A percentile compares a stretch with the other conserved stretches of the same genome.
Conservation (phyloP, 2,888 invertebrate species). For the Lithophane leautieri region DNA sequence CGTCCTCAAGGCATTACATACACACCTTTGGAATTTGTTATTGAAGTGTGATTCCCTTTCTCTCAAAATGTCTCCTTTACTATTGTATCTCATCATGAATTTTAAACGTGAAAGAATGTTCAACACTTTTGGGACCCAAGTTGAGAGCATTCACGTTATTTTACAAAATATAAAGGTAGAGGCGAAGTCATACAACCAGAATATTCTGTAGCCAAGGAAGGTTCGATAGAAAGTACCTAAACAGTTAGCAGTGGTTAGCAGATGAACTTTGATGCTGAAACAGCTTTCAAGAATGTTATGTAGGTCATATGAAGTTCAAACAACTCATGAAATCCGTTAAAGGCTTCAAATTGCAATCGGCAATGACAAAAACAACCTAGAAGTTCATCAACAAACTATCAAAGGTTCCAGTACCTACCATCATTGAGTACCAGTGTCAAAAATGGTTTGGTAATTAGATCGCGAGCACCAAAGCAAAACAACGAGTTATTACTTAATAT, state of each 20-base stretch:
- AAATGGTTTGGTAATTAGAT: slow-evolving; percentile 40
- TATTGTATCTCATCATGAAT: slow-evolving; percentile 35
- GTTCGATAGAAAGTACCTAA: background rate
- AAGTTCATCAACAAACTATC: slow-evolving; percentile 1
- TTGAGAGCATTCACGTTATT: slow-evolving; percentile 22
- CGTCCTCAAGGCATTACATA: slow-evolving; percentile 10
- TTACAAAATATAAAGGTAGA: background rate
- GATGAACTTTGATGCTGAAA: background rate
- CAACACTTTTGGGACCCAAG: background rate
- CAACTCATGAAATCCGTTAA: background rate
- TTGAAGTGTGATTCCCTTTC: slow-evolving; percentile 20
- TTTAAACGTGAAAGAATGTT: slow-evolving; percentile 31
- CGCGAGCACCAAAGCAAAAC: slow-evolving; percentile 37
- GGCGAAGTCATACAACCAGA: background rate
- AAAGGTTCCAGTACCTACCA: slow-evolving; percentile 11
- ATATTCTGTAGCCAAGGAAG: background rate
- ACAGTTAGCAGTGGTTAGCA: too few relatives aligned
- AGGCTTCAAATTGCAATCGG: background rate
- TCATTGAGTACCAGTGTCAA: background rate
- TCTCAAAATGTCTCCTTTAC: slow-evolving; percentile 12
- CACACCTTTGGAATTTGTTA: slow-evolving; percentile 39
- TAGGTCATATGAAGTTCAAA: background rate
- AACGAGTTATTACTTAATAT: slow-evolving; percentile 58
- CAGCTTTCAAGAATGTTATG: background rate
- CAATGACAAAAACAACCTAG: background rate